Percentiles rank a stretch among this genome's conserved stretches.
Conservation (phyloP, 2,797 vertebrate species). For the Borostomias antarcticus region DNA sequence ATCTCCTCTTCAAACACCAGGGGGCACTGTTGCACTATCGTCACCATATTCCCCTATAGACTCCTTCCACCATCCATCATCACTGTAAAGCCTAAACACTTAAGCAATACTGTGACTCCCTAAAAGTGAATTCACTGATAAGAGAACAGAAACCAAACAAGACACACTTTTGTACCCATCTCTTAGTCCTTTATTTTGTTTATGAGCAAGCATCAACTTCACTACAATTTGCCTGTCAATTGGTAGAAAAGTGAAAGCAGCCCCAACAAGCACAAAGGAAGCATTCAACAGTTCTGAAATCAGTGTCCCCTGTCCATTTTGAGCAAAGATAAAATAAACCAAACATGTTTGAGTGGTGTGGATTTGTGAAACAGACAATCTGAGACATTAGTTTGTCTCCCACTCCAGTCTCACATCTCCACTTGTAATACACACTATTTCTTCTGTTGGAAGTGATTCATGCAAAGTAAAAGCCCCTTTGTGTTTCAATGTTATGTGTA, state of each 20-base stretch:
- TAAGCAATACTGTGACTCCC: neutral
- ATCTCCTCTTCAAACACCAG: conserved; percentile 43
- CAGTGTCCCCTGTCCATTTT: conserved; percentile 59
- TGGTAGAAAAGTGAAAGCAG: conserved; percentile 80
- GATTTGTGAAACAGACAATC: conserved; percentile 65
- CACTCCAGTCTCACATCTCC: conserved; percentile 52
- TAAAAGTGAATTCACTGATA: neutral
- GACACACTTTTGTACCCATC: conserved; percentile 65
- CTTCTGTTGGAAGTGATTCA: conserved; percentile 59
- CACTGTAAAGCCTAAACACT: neutral
- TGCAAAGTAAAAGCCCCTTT: conserved; percentile 61
- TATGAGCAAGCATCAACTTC: conserved; percentile 81
- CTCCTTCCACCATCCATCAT: neutral
- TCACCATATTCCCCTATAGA: neutral
- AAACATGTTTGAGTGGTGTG: conserved; percentile 51
- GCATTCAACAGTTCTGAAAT: conserved; percentile 66
- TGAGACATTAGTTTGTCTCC: conserved; percentile 67
- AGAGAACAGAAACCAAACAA: conserved; percentile 31
- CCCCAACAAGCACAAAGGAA: conserved; percentile 79
- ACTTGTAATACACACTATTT: conserved; percentile 58
- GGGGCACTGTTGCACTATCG: conserved; percentile 10
- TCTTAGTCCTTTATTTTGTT: conserved; percentile 83
- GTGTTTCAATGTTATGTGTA: conserved; percentile 52
- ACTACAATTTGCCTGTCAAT: conserved; percentile 77
- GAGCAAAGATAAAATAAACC: conserved; percentile 56